These are phyloP conservation scores for Sylvilagus floridanus DNA, from an alignment of 2,797 vertebrate genomes.

Conservation along the genomic window DNA sequence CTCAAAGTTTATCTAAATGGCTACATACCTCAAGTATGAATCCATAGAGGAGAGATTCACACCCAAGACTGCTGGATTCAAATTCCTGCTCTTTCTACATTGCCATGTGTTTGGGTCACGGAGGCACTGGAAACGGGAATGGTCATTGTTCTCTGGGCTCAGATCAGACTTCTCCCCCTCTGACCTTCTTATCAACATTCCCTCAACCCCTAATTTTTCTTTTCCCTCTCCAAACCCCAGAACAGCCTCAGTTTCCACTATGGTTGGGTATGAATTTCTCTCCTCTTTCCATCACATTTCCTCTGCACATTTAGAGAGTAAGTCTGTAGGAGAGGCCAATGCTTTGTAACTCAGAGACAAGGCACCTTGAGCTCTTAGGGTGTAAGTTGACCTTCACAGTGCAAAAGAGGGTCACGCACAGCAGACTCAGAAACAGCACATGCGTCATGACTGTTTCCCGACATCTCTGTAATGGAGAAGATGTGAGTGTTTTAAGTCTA, in stretches of 20 bases:
- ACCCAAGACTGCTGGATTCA: background rate
- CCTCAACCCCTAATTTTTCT: background rate
- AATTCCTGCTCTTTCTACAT: background rate
- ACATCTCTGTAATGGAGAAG: accelerated
- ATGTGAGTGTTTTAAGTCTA: accelerated
- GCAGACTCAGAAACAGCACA: background rate
- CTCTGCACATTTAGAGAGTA: background rate
- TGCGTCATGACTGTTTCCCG: background rate
- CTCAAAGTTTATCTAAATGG: background rate
- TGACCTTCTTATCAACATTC: background rate
- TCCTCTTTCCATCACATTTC: background rate
- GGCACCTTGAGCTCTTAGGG: background rate
- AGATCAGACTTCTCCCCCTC: background rate
- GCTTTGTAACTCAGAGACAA: background rate
- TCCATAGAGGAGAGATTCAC: background rate
- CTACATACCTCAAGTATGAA: background rate
- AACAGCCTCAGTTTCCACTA: background rate
- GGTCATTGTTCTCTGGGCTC: background rate
- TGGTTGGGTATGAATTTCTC: background rate
- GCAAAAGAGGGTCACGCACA: accelerated
- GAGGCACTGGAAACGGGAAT: background rate
- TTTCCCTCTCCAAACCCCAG: background rate
- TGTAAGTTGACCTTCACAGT: accelerated
- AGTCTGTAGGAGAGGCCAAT: background rate
- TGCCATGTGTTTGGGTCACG: accelerated